phyloP scores from a whole-genome alignment of 2,113 vertebrate genomes.

The Misgurnus mizolepis region DNA sequence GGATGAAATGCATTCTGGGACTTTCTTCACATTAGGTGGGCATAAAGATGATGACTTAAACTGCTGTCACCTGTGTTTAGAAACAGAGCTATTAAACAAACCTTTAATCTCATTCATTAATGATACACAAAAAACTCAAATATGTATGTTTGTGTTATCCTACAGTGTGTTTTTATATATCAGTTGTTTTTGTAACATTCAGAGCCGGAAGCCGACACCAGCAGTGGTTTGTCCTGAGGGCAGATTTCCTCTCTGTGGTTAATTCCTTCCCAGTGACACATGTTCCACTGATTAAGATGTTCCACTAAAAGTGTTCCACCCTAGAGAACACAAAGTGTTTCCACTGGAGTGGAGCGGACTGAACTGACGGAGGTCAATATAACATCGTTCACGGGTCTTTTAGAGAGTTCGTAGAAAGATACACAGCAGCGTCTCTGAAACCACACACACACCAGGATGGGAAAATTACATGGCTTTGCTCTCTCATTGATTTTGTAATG shows the following conservation, averaged over 20 bases:
- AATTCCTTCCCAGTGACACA: slow-evolving; percentile 60
- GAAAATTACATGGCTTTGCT: background rate
- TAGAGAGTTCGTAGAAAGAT: background rate
- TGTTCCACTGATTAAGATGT: slow-evolving; percentile 45
- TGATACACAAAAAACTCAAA: slow-evolving; percentile 63
- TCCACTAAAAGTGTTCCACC: slow-evolving; percentile 38
- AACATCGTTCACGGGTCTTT: slow-evolving; percentile 20
- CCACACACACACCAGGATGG: background rate
- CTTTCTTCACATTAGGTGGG: background rate
- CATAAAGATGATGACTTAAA: too few relatives aligned
- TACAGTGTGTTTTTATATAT: slow-evolving; percentile 55
- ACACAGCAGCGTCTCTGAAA: background rate
- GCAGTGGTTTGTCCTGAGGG: slow-evolving; percentile 57
- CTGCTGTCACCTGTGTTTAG: background rate
- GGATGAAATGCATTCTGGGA: background rate
- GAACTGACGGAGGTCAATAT: slow-evolving; percentile 28
- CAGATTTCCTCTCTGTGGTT: slow-evolving; percentile 56
- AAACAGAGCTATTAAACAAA: slow-evolving; percentile 46
- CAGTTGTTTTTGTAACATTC: slow-evolving; percentile 51
- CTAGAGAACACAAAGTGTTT: slow-evolving; percentile 37
- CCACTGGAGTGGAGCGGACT: background rate
- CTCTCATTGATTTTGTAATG: slow-evolving; percentile 29
- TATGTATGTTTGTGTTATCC: slow-evolving; percentile 59
- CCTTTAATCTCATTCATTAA: slow-evolving; percentile 63
- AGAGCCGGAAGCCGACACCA: slow-evolving; percentile 49